Evolutionary conservation across 2,113 vertebrate genomes (phyloP), one percentile per base, ranked within the genome.

Genomic region (Anseranas semipalmata): DNA sequence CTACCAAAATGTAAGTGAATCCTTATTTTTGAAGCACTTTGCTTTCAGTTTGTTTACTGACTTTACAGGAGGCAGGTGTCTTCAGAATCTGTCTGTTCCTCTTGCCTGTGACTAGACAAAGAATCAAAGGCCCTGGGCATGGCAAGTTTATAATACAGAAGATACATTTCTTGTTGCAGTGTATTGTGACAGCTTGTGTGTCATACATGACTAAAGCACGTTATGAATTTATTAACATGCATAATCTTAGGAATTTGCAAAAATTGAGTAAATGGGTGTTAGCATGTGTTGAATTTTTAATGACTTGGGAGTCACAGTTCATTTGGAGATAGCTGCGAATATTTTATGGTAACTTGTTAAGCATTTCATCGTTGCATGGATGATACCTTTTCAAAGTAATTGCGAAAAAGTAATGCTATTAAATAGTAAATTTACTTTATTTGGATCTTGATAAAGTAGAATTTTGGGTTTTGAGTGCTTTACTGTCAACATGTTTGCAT

Each of bases 1-100:
- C 97, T 99, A 99, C 97, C 99, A 99, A 98, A 99, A 99, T 3
- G 99, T 99, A 97, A 99, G 99, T 99, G 81, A 33, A 75, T 48
- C 15, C 22, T 79, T 56, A 4, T 10, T 45, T 72, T 21, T 72
- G 15, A 83, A 70, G 21, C 11, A 2, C 53, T 89, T 90, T 81
- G 68, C 17, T 81, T 39, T 70, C 10, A 9, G 30, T 56, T 85
- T 75, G 32, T 87, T 82, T 37, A 65, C 7, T 88, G 73, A 19
- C 35, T 87, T 94, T 55, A 62, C 46, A 78, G 65, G 65, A 14
- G 75, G 56, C 35, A 71, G 46, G 8, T 37, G 8, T 19, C 33
- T 70, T 86, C 63, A 80, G 55, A 67, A 46, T 2, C 6, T 3
- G 0, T 82, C 5, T 3, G 1, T 81, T 88, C 75, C 43, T 81